Evolutionary conservation across 2,888 invertebrate genomes (phyloP), one percentile per base, ranked within the genome.

Genomic region (Caenorhabditis sulstoni): DNA sequence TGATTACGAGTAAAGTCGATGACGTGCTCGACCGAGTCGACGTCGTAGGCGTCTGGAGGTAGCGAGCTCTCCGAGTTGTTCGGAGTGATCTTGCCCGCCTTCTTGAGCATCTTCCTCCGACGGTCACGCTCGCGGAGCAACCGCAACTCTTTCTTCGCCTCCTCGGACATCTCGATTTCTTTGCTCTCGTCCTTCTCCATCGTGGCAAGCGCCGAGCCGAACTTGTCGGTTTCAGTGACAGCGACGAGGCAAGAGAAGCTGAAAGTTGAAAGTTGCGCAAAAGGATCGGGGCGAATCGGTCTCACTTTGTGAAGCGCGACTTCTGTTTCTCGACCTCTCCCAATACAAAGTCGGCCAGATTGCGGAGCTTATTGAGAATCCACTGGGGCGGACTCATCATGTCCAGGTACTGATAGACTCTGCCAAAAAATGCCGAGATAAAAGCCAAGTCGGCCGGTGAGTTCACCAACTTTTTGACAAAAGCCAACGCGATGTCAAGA

Each of bases 1-100:
- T 96, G 95, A 86, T 95, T 94, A 52, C 94, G 92, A 64, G 95
- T 95, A 86, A 94, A 95, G 81, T 92, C 91, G 4, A 93, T 90
- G 68, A 93, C 92, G 85, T 92, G 91, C 58, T 93, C 93, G 82
- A 93, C 92, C 0, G 92, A 92, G 85, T 93, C 93, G 59, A 92
- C 91, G 58, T 87, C 87, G 29, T 81, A 80, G 1, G 67, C 16
- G n/a, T 62, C 61, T 1, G 55, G 18, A 9, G 62, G 53, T n/a
- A 65, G 45, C 12, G 59, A 55, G 37, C 29, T 47, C 16, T 66
- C 66, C n/a, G 66, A 66, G 45, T 65, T 74, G 39, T 74, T 65
- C 37, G 65, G 74, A 1, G 65, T 74, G n/a, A 74, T 29, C 16
- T 20, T 58, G 44, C 74, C 74, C 22, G 53, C 47, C 55, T 53